A percentile compares a stretch with the other conserved stretches of the same genome.
These are phyloP conservation scores for Galerucella nymphaeae DNA, from an alignment of 2,888 invertebrate genomes.

Conservation along the genomic window DNA sequence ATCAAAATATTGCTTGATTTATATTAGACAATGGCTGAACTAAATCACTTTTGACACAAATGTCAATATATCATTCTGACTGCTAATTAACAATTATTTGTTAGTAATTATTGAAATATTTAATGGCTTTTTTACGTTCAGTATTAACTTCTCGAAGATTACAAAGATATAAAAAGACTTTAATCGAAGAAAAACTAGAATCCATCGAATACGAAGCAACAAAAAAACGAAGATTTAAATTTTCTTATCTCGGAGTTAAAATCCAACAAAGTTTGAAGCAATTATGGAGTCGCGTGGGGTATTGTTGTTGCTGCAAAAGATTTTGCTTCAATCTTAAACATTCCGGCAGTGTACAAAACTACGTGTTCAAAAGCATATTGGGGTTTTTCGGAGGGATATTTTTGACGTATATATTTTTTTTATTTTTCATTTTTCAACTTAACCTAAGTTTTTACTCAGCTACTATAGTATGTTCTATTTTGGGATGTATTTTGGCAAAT, in stretches of 20 bases:
- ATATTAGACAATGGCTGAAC: too few relatives aligned
- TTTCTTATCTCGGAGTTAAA: constrained; percentile 65
- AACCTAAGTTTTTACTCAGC: constrained; percentile 72
- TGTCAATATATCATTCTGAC: too few relatives aligned
- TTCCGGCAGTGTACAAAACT: constrained; percentile 71
- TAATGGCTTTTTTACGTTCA: constrained; percentile 51
- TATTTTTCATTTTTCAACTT: constrained; percentile 75
- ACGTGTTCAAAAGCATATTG: constrained; percentile 71
- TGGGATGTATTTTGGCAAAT: constrained; percentile 73
- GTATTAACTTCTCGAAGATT: constrained; percentile 26
- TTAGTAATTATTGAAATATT: neutral
- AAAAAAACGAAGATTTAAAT: constrained; percentile 54
- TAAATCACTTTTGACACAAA: too few relatives aligned
- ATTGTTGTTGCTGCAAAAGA: constrained; percentile 58
- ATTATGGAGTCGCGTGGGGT: constrained; percentile 57
- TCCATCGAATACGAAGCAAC: constrained; percentile 66
- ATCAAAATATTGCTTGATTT: too few relatives aligned
- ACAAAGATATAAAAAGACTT: constrained; percentile 22
- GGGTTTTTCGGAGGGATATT: constrained; percentile 75
- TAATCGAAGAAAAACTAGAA: constrained; percentile 69
- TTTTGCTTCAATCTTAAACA: constrained; percentile 64
- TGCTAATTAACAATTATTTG: neutral
- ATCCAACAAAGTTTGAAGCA: constrained; percentile 63
- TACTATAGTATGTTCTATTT: constrained; percentile 71
- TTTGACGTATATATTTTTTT: constrained; percentile 74